Evolutionary conservation across 64 coral and sea anemone genomes (phyloP).

Genomic region (Dendronephthya gigantea): DNA sequence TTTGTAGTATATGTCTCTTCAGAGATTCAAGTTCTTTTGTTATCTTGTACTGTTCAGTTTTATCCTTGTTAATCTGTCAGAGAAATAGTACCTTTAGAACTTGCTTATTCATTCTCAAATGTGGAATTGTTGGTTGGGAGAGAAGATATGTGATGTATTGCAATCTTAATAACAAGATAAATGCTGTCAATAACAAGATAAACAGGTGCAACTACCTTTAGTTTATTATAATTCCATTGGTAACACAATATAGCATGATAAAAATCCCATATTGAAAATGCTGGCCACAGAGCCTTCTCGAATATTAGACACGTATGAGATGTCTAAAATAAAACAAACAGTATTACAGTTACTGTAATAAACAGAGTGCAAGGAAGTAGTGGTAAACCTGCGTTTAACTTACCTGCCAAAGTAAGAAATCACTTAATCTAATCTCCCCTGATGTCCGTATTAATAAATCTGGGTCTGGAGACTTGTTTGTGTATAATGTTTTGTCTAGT

Average conservation of each 20-base stretch:
- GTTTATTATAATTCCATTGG: slow-evolving; percentile 72
- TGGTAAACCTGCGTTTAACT: background rate
- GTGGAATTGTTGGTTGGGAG: too few relatives aligned
- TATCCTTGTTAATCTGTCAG: background rate
- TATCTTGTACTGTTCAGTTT: background rate
- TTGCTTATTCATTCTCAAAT: too few relatives aligned
- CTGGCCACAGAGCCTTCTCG: slow-evolving; percentile 84
- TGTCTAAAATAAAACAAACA: slow-evolving; percentile 50
- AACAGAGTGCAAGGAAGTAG: background rate
- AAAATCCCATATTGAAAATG: slow-evolving; percentile 97
- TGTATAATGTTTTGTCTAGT: slow-evolving; percentile 80
- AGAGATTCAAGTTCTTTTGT: background rate
- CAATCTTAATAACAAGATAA: background rate
- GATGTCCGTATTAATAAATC: slow-evolving; percentile 90
- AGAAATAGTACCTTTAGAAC: too few relatives aligned
- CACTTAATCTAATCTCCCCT: slow-evolving; percentile 86
- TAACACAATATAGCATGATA: slow-evolving; percentile 69
- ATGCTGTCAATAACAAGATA: background rate
- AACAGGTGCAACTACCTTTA: background rate
- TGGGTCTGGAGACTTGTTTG: slow-evolving; percentile 54
- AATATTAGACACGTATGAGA: slow-evolving; percentile 76
- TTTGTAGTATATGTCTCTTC: background rate
- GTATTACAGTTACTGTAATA: background rate
- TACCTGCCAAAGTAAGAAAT: slow-evolving; percentile 98
- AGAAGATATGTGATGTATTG: too few relatives aligned